Evolutionary conservation across 23 tunicate species (phyloP).

Genomic region (Aplidium turbinatum): DNA sequence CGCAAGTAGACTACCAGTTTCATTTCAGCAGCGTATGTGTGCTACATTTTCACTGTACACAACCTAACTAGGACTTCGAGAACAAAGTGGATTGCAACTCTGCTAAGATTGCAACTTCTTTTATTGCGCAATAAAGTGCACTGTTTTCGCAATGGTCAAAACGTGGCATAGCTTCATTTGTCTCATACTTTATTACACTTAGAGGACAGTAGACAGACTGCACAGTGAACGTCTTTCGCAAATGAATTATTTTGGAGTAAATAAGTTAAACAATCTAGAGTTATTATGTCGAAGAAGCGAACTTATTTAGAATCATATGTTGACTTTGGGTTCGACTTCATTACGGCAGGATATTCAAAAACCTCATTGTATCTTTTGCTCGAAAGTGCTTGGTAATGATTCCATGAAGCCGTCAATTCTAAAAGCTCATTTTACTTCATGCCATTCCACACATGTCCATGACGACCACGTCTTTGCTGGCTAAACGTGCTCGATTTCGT

Average conservation of each 20-base stretch:
- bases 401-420: conserved; percentile 36
- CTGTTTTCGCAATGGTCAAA: too few species aligned
- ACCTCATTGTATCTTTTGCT: conserved; percentile 34
- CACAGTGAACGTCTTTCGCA: conserved; percentile 2
- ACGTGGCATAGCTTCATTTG: too few species aligned
- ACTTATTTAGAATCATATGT: conserved; percentile 17
- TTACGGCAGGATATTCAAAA: conserved; percentile 4
- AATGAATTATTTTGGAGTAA: conserved; percentile 14
- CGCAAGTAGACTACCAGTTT: too few species aligned
- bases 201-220: too few species aligned
- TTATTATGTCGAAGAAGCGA: conserved; percentile 34
- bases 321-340: conserved; percentile 32
- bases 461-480: conserved; percentile 33
- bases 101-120: too few species aligned
- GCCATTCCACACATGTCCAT: conserved; percentile 32
- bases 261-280: conserved; percentile 9
- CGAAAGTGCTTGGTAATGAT: conserved; percentile 40
- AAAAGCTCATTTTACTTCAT: conserved; percentile 35
- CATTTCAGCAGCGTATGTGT: too few species aligned
- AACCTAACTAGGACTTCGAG: too few species aligned
- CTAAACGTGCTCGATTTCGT: conserved; percentile 36
- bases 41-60: too few species aligned
- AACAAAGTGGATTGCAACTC: too few species aligned
- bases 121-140: too few species aligned
- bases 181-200: too few species aligned